Percentiles rank a stretch among this genome's conserved stretches.
Conservation (phyloP, 2,113 vertebrate species). For the Menura novaehollandiae region DNA sequence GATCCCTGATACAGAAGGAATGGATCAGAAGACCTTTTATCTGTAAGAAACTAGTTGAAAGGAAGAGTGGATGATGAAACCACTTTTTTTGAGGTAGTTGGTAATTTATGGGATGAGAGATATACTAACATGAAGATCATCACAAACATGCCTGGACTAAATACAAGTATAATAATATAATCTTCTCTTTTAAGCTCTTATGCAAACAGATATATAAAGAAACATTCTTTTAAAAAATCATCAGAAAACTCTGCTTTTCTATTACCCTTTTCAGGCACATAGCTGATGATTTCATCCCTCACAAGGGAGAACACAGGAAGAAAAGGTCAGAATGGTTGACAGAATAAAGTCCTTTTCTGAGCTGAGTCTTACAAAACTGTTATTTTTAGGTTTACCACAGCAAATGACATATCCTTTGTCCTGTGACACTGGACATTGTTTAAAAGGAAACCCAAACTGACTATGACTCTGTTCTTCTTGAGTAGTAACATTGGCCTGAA, state of each 20-base stretch:
- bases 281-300: neutral
- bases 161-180: neutral
- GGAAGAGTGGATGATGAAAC: neutral
- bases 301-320: neutral
- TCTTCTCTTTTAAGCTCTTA: neutral
- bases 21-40: constrained; percentile 23
- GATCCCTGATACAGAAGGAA: constrained; percentile 18
- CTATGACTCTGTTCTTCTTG: neutral
- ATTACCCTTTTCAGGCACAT: neutral
- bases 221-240: neutral
- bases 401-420: constrained; percentile 14
- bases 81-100: neutral
- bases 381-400: constrained; percentile 16
- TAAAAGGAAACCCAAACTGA: neutral
- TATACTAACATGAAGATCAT: neutral
- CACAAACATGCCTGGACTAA: constrained; percentile 7
- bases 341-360: neutral
- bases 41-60: constrained; percentile 44
- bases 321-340: neutral
- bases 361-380: neutral
- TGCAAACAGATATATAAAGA: neutral
- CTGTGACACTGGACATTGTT: neutral
- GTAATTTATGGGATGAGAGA: neutral
- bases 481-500: neutral
- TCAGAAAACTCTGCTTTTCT: neutral